A percentile compares a stretch with the other conserved stretches of the same genome.
phyloP scores from a whole-genome alignment of 2,797 vertebrate genomes.

The Acomys russatus region DNA sequence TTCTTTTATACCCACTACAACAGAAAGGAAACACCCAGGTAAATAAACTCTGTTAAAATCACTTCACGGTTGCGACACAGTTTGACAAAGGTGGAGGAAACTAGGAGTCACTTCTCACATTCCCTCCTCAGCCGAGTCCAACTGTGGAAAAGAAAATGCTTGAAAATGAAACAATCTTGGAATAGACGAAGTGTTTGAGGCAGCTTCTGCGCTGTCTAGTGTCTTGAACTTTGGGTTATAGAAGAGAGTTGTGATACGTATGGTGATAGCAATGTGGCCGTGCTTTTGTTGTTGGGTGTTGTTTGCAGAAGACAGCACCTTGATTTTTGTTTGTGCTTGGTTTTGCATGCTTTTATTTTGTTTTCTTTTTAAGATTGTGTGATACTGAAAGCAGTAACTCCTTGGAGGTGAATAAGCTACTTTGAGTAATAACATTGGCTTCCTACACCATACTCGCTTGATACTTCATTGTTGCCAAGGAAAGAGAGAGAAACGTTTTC shows the following conservation, averaged over 20 bases:
- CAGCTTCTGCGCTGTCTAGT: conserved; percentile 76
- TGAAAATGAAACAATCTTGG: conserved; percentile 76
- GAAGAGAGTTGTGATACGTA: conserved; percentile 72
- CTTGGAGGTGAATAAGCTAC: conserved; percentile 77
- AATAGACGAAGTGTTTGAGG: conserved; percentile 79
- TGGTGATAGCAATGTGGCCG: conserved; percentile 22
- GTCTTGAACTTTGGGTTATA: conserved; percentile 82
- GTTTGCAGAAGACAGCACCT: conserved; percentile 83
- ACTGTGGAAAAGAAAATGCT: conserved; percentile 79
- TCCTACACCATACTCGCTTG: conserved; percentile 37
- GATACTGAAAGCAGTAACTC: conserved; percentile 82
- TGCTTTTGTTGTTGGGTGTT: conserved; percentile 47
- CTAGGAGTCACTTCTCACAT: conserved; percentile 76
- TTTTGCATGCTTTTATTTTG: neutral
- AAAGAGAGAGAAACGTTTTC: conserved; percentile 72
- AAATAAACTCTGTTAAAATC: conserved; percentile 82
- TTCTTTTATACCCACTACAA: conserved; percentile 68
- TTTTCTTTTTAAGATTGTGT: neutral
- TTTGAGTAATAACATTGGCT: conserved; percentile 77
- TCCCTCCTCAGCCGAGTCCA: conserved; percentile 58
- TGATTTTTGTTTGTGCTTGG: neutral
- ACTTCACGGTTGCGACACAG: conserved; percentile 83
- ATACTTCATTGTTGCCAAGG: conserved; percentile 84
- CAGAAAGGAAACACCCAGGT: conserved; percentile 80
- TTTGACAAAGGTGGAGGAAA: conserved; percentile 77